Evolutionary conservation across 2,888 invertebrate genomes (phyloP), one percentile per base, ranked within the genome.

Genomic region (Brachyopa scutellaris): DNA sequence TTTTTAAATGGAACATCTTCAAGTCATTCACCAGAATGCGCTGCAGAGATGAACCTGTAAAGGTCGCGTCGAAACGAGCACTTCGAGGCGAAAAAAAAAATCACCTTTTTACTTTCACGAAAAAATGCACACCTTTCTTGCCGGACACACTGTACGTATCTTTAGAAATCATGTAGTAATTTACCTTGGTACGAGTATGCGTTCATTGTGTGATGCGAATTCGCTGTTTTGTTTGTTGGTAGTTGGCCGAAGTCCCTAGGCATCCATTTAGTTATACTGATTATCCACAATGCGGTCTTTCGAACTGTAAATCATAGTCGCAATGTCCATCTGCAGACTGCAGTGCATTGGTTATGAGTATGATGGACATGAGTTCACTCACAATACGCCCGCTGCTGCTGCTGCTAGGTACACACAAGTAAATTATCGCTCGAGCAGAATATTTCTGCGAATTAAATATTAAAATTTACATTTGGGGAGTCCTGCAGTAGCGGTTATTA

Each of bases 371-470:
- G n/a, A n/a, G n/a, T n/a, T 29, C 29, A 31, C 11, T 26, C 26
- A 3, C 49, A 29, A n/a, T n/a, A n/a, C n/a, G n/a, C n/a, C n/a
- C n/a, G n/a, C n/a, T n/a, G n/a, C n/a, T n/a, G n/a, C n/a, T n/a
- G n/a, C n/a, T n/a, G n/a, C n/a, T n/a, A n/a, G n/a, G n/a, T 2
- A 9, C 1, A 51, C 29, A 51, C 2, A 15, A 51, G 9, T 9
- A 6, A 4, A 9, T 26, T 6, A 26, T 26, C 31, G 15, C 51
- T 51, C 51, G 3, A 31, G 51, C 15, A 9, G 2, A 31, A 1
- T n/a, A 31, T 51, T 29, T 9, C 15, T 17, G 15, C 15, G 51
- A 51, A 31, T 51, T 51, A 31, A 51, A 31, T 51, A 51, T 51
- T 31, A 15, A 51, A 51, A 51, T 17, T 1, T 19, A n/a, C 13